A percentile compares a stretch with the other conserved stretches of the same genome.
phyloP scores from a whole-genome alignment of 2,797 vertebrate species.

The Chlorospingus semifuscus region DNA sequence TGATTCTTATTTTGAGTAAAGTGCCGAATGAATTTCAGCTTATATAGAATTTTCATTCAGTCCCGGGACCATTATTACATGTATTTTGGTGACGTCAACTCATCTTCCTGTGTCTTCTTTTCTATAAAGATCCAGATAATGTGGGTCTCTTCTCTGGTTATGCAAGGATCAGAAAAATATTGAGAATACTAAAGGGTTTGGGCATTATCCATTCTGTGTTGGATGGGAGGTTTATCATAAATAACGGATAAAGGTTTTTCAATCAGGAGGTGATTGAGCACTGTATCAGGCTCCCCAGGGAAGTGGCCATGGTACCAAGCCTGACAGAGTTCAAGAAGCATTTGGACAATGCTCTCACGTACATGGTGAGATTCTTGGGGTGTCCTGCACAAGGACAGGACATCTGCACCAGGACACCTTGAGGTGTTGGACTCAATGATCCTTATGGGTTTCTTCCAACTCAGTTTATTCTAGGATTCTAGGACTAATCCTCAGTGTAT shows the following conservation, averaged over 20 bases:
- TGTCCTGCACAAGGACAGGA: neutral
- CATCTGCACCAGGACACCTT: neutral
- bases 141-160: neutral
- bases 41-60: neutral
- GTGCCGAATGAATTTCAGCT: neutral
- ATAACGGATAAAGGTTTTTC: neutral
- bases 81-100: neutral
- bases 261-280: neutral
- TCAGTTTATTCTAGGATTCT: neutral
- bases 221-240: neutral
- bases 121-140: neutral
- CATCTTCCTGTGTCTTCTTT: neutral
- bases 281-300: neutral
- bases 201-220: rapidly evolving
- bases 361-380: neutral
- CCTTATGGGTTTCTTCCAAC: neutral
- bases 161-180: neutral
- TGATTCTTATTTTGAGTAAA: slow-evolving; percentile 3
- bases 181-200: neutral
- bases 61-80: neutral
- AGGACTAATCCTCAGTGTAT: neutral
- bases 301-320: neutral
- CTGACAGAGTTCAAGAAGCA: neutral
- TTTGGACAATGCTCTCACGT: neutral
- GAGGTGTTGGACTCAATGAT: neutral